Evolutionary conservation across 2,113 vertebrate species (phyloP).

Genomic region (Felis chaus): DNA sequence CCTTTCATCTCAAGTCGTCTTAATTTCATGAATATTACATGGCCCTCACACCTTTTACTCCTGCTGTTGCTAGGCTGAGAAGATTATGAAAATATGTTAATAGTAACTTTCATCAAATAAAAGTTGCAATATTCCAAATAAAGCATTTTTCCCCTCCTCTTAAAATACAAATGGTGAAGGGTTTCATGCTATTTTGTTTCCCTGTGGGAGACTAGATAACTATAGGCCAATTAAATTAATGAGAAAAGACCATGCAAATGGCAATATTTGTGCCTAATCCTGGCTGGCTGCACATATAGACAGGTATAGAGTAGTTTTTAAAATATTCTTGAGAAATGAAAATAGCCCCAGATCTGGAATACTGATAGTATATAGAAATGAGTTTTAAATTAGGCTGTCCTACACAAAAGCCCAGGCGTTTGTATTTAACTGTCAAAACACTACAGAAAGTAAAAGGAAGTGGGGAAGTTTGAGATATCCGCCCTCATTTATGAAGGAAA

Average conservation of each 20-base stretch:
- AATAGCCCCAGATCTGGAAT: neutral
- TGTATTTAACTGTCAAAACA: neutral
- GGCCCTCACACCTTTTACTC: slow-evolving; percentile 89
- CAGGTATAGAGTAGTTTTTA: slow-evolving; percentile 40
- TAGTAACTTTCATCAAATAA: slow-evolving; percentile 90
- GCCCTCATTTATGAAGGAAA: neutral
- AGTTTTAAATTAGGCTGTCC: slow-evolving; percentile 29
- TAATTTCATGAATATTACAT: slow-evolving; percentile 94
- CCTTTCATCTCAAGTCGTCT: slow-evolving; percentile 90
- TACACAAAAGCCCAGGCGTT: neutral
- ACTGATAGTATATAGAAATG: neutral
- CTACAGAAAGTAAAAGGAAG: neutral
- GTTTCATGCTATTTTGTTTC: slow-evolving; percentile 75
- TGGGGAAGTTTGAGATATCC: neutral
- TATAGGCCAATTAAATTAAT: slow-evolving; percentile 82
- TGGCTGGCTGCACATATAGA: slow-evolving; percentile 34
- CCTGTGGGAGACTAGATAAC: slow-evolving; percentile 71
- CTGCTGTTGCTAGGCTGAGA: slow-evolving; percentile 88
- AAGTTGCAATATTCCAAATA: slow-evolving; percentile 88
- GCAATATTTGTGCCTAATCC: slow-evolving; percentile 59
- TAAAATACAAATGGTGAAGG: slow-evolving; percentile 81
- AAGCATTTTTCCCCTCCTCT: slow-evolving; percentile 69
- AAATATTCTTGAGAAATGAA: slow-evolving; percentile 36
- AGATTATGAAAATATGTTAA: slow-evolving; percentile 93
- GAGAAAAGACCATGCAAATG: slow-evolving; percentile 66